phyloP scores from a whole-genome alignment of 2,888 invertebrate genomes.

The Hyppa rectilinea region DNA sequence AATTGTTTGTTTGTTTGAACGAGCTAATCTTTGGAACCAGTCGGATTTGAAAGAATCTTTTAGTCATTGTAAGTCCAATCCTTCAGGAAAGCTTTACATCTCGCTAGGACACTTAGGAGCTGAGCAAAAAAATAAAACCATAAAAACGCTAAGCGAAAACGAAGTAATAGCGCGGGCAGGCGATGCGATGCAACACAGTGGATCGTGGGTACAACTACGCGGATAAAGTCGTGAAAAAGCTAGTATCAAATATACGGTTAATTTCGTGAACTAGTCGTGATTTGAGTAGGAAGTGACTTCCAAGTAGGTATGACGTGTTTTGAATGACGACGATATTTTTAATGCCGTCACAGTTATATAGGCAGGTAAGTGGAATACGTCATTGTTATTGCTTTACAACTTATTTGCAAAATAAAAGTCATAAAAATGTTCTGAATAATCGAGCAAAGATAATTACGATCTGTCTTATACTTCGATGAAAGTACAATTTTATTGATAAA shows the following conservation, averaged over 20 bases:
- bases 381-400: neutral
- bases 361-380: neutral
- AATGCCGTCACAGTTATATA: conserved; percentile 29
- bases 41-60: too few relatives aligned
- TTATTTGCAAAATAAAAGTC: neutral
- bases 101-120: too few relatives aligned
- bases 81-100: too few relatives aligned
- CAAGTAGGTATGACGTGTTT: neutral
- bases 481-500: neutral
- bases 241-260: conserved; percentile 3
- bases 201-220: too few relatives aligned
- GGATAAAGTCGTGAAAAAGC: too few relatives aligned
- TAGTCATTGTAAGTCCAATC: too few relatives aligned
- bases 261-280: conserved; percentile 30
- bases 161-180: too few relatives aligned
- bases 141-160: too few relatives aligned
- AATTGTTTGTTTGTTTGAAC: too few relatives aligned
- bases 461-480: neutral
- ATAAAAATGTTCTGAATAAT: neutral
- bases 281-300: conserved; percentile 14
- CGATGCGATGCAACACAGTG: too few relatives aligned
- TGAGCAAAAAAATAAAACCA: too few relatives aligned
- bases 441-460: neutral
- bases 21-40: too few relatives aligned
- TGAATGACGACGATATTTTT: conserved; percentile 18